phyloP scores from a whole-genome alignment of 2,113 vertebrate genomes.

The Planiliza haematocheilus region DNA sequence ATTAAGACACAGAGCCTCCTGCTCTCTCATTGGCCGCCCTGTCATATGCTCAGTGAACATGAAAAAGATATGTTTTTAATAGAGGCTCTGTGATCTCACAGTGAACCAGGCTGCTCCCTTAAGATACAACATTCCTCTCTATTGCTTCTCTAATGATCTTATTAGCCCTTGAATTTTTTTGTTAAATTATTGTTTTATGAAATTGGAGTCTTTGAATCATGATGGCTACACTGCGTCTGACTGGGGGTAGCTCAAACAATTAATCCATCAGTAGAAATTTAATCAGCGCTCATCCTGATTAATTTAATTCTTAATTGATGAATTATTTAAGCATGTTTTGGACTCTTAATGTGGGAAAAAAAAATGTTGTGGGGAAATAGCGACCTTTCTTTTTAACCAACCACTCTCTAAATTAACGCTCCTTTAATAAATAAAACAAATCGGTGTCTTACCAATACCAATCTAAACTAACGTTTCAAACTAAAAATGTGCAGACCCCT shows the following conservation, averaged over 20 bases:
- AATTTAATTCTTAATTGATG: not conserved
- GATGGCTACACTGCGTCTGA: conserved; percentile 17
- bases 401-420: conserved; percentile 7
- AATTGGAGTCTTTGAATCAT: conserved; percentile 10
- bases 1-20: conserved; percentile 92
- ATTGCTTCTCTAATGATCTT: conserved; percentile 43
- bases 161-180: conserved; percentile 34
- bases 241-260: too few species aligned
- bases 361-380: too few species aligned
- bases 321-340: not conserved
- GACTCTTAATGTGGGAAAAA: too few species aligned
- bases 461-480: conserved; percentile 13
- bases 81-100: conserved; percentile 57
- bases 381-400: not conserved
- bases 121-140: conserved; percentile 35
- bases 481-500: conserved; percentile 23
- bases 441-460: conserved; percentile 4
- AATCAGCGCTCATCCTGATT: not conserved
- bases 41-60: conserved; percentile 79
- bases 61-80: conserved; percentile 74
- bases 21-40: conserved; percentile 85
- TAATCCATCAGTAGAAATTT: not conserved
- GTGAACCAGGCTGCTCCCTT: conserved; percentile 49
- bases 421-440: conserved; percentile 4
- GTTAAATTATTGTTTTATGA: conserved; percentile 48